Evolutionary conservation across 2,113 vertebrate genomes (phyloP).

Genomic region (Hemichromis elongatus): DNA sequence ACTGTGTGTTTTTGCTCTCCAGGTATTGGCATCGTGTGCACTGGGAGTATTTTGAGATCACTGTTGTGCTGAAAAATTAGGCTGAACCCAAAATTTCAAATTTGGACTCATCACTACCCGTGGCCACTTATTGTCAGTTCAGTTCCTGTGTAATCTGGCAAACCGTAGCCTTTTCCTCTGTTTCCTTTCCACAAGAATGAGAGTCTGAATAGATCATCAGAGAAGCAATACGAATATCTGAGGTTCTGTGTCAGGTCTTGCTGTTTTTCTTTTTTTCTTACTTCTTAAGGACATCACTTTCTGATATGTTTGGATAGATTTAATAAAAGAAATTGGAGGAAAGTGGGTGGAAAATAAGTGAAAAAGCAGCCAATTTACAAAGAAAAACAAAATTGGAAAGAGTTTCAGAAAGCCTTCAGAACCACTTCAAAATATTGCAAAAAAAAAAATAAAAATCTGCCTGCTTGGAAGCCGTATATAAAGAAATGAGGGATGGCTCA

Average conservation of each 20-base stretch:
- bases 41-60: background rate
- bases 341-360: background rate
- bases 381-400: background rate
- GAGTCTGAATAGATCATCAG: background rate
- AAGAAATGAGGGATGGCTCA: background rate
- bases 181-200: background rate
- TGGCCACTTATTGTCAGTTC: background rate
- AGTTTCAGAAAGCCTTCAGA: background rate
- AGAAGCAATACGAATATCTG: background rate
- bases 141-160: background rate
- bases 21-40: background rate
- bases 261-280: background rate
- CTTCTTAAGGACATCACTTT: background rate
- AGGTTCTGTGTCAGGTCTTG: background rate
- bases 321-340: background rate
- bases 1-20: background rate
- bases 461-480: background rate
- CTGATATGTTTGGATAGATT: background rate
- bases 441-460: accelerated
- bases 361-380: background rate
- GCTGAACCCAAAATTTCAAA: background rate
- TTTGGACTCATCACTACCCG: background rate
- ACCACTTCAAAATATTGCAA: background rate
- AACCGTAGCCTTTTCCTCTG: background rate
- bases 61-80: background rate